Conservation (phyloP, 2,888 invertebrate genomes). For the Rotaria macrura region DNA sequence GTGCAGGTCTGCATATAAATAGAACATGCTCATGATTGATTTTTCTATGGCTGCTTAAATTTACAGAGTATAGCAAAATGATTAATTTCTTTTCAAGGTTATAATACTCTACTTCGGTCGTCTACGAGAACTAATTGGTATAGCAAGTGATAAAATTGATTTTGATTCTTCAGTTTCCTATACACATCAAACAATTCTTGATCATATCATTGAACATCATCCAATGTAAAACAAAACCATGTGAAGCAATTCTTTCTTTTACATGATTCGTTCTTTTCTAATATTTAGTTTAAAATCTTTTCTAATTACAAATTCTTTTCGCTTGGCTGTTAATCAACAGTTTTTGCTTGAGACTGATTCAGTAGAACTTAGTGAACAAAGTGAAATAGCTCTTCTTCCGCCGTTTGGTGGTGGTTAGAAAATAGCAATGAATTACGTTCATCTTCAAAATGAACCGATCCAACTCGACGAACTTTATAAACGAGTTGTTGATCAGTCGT, state of each 20-base stretch:
- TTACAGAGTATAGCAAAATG: not conserved
- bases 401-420: conserved; percentile 13
- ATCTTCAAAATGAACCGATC: not conserved
- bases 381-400: conserved; percentile 9
- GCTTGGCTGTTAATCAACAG: not conserved
- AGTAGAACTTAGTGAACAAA: not conserved
- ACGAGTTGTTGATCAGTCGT: conserved; percentile 50
- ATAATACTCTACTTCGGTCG: not conserved
- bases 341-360: not conserved
- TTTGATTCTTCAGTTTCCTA: not conserved
- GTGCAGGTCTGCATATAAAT: not conserved
- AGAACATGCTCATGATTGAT: not conserved
- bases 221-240: not conserved
- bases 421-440: not conserved
- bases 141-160: not conserved
- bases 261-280: not conserved
- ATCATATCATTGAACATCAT: not conserved
- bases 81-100: not conserved
- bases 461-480: not conserved
- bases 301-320: not conserved
- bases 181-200: not conserved
- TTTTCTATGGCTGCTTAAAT: not conserved
- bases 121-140: not conserved
- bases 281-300: not conserved
- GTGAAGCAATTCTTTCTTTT: not conserved